Evolutionary conservation across 2,113 vertebrate species (phyloP).

Genomic region (Cairina moschata): DNA sequence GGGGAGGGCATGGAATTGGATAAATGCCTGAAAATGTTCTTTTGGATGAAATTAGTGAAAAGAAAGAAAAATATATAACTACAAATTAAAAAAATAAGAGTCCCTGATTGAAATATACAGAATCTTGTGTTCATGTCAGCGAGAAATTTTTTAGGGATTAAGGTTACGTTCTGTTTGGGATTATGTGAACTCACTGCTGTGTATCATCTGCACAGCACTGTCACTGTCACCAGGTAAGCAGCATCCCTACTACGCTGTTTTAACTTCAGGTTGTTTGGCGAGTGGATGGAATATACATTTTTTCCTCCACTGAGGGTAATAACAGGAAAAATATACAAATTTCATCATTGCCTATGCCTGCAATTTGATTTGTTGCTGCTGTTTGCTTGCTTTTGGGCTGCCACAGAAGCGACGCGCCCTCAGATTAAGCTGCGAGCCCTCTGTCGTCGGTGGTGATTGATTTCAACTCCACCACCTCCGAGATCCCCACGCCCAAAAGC

Average conservation of each 20-base stretch:
- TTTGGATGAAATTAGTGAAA: neutral
- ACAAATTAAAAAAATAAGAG: neutral
- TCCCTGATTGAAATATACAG: neutral
- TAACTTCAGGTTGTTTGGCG: neutral
- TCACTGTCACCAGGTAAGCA: neutral
- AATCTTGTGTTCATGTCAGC: neutral
- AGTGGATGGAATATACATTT: neutral
- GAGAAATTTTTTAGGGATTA: neutral
- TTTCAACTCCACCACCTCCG: slow-evolving; percentile 21
- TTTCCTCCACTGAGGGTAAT: slow-evolving; percentile 23
- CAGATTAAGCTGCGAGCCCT: neutral
- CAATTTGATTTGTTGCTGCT: neutral
- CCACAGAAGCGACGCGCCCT: neutral
- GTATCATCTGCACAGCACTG: neutral
- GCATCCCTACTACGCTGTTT: neutral
- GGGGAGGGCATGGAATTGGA: neutral
- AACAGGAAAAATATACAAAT: neutral
- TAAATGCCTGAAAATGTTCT: neutral
- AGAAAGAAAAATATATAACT: neutral
- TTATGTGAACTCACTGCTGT: neutral
- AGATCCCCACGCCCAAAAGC: neutral
- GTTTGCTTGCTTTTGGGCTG: neutral
- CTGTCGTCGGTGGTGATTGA: neutral
- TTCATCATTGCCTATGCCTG: neutral
- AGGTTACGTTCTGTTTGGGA: neutral